phyloP scores from a whole-genome alignment of 1,140 invertebrate species.

The Bombus picipes region DNA sequence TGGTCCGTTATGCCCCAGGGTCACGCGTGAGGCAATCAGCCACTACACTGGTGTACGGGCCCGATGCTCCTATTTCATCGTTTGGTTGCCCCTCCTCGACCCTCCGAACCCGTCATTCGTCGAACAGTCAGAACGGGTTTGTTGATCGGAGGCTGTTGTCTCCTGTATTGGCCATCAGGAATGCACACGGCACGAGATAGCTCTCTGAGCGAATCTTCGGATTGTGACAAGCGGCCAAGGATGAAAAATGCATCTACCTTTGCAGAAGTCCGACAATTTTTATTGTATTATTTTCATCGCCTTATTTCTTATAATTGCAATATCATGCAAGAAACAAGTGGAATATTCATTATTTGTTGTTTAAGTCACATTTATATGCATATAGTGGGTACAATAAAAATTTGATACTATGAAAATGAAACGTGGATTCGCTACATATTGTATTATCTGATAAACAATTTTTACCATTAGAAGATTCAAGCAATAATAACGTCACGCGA shows the following conservation, averaged over 20 bases:
- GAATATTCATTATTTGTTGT: too few relatives aligned
- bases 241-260: slow-evolving; percentile 42
- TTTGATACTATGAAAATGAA: too few relatives aligned
- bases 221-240: slow-evolving; percentile 2
- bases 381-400: too few relatives aligned
- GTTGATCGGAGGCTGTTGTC: slow-evolving; percentile 38
- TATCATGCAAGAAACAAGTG: neutral
- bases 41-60: slow-evolving; percentile 45
- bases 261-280: slow-evolving; percentile 3
- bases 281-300: neutral
- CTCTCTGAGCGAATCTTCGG: slow-evolving; percentile 49
- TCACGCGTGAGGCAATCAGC: slow-evolving; percentile 73
- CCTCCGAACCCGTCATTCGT: slow-evolving; percentile 55
- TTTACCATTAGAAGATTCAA: too few relatives aligned
- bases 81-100: slow-evolving; percentile 41
- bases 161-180: slow-evolving; percentile 48
- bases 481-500: too few relatives aligned
- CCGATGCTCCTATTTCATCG: slow-evolving; percentile 61
- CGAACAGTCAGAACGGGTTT: slow-evolving; percentile 62
- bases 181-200: slow-evolving; percentile 57
- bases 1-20: slow-evolving; percentile 77
- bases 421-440: too few relatives aligned
- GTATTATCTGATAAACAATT: too few relatives aligned
- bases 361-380: too few relatives aligned
- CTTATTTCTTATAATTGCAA: neutral